Base-by-base conservation (phyloP, 2,888 invertebrate genomes). In the Aphidoletes aphidimyza region DNA sequence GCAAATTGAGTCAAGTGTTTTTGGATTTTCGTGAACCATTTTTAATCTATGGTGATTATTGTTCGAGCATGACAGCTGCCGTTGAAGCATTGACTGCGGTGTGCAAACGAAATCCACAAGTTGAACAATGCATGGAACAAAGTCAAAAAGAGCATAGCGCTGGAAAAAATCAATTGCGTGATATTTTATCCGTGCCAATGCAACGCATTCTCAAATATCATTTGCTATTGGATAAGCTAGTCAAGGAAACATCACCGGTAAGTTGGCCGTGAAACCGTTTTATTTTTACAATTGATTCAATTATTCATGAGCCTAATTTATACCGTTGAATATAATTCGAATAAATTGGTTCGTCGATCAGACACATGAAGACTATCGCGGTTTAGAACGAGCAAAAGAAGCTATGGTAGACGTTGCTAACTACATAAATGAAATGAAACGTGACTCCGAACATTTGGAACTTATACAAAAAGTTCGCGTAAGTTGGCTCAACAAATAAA, bases 121-220 rank as follows among this genome's bases (percentile, higher is more conserved):
- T 90, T 84, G 90, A 90, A 85, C 89, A 90, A 85, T 86, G 89
- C 86, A 90, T 91, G 26, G 90, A 97, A 96, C 95, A 95, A 91
- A 97, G 97, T 89, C 98, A 98, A 90, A 94, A 95, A 88, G 95
- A 96, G 88, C 97, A 97, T 88, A 98, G 98, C 90, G 96, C 97
- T 87, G 97, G 97, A 19, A 95, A 97, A 89, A 97, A 99, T 89
- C 96, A 97, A 90, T 91, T 99, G 87, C 93, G 98, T 84, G 99
- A 99, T 90, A 95, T 99, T 86, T 91, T 99, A 83, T 97, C 98
- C 34, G 98, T 99, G 86, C 99, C 99, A 78, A 98, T 99, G 97
- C 99, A 99, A 91, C 92, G 99, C 89, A 95, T 99, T 87, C 93
- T 99, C 86, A 99, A 99, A 89, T 99, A 99, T 91, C 98, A 98